These are phyloP conservation scores for Morbakka virulenta DNA, from an alignment of 30 jellyfish, hydroid and myxozoan species.

Conservation along the genomic window DNA sequence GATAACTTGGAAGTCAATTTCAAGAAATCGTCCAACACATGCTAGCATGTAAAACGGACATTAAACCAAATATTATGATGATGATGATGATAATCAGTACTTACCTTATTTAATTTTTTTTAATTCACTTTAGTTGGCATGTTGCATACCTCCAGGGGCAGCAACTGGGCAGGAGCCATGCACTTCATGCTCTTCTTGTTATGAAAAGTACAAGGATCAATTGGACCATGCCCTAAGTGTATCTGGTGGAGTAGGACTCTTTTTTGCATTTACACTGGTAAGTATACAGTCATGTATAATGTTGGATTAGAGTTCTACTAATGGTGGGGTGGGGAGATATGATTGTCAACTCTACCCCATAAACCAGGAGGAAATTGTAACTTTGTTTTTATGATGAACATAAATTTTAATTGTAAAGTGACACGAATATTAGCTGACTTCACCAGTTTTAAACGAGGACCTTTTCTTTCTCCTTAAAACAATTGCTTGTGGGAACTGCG, in stretches of 20 bases:
- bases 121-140: conserved; percentile 9
- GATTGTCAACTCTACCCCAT: too few relatives aligned
- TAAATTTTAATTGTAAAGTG: too few relatives aligned
- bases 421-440: too few relatives aligned
- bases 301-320: not conserved
- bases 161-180: conserved; percentile 34
- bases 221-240: conserved; percentile 85
- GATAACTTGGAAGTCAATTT: too few relatives aligned
- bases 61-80: too few relatives aligned
- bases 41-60: too few relatives aligned
- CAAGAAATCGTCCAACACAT: too few relatives aligned
- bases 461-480: too few relatives aligned
- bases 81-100: too few relatives aligned
- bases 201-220: conserved; percentile 40
- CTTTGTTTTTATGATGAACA: too few relatives aligned
- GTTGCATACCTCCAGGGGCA: conserved; percentile 22
- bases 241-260: conserved; percentile 98
- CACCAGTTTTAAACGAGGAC: too few relatives aligned
- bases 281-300: conserved; percentile 14
- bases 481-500: too few relatives aligned
- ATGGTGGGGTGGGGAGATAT: not conserved
- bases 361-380: not conserved
- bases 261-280: conserved; percentile 90
- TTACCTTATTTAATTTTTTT: not conserved
- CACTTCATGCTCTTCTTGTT: conserved; percentile 62